Evolutionary conservation across 2,113 vertebrate genomes (phyloP), one percentile per base, ranked within the genome.

Genomic region (Pseudorhombus dupliciocellatus): DNA sequence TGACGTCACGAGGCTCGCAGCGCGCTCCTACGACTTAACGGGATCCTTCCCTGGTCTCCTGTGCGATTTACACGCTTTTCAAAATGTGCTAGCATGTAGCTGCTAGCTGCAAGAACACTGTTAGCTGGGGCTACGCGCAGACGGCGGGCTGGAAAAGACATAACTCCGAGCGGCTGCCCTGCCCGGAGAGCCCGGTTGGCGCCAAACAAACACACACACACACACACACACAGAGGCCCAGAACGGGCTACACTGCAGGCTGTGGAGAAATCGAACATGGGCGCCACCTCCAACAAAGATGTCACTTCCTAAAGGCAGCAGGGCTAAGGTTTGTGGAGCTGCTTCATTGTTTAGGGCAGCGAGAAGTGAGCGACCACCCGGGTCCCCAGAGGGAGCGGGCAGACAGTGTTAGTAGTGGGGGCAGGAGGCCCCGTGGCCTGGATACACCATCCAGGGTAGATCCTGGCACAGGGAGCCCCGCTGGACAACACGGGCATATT

Each of bases 181-280:
- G 57, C 52, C 37, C 55, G 2, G 3, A 62, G 25, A 72, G 84
- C 88, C 82, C 76, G 76, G 58, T 86, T 89, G 93, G 93, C 93
- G 93, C 93, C 93, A 94, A 90, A 83, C 75, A 48, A 37, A 37
- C 57, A 42, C 61, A 5, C 52, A n/a, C 46, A 25, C 93, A 94
- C 89, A 83, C 75, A 48, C 10, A 37, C 57, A 42, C 61, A 5
- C 52, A n/a, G 40, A 25, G 86, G 88, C 87, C 88, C 66, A 58
- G 59, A 22, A 51, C 59, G 48, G 68, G 83, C 87, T 73, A 57
- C 79, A 59, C 69, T 63, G 73, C 76, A 70, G 73, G 28, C 81
- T 67, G 34, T 51, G 67, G 56, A 11, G 48, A 74, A 91, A 83
- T 85, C 87, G 89, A 91, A 91, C 88, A 91, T 90, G 85, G 90